phyloP scores from a whole-genome alignment of 92 coral and sea anemone species.

The Pocillopora grandis region DNA sequence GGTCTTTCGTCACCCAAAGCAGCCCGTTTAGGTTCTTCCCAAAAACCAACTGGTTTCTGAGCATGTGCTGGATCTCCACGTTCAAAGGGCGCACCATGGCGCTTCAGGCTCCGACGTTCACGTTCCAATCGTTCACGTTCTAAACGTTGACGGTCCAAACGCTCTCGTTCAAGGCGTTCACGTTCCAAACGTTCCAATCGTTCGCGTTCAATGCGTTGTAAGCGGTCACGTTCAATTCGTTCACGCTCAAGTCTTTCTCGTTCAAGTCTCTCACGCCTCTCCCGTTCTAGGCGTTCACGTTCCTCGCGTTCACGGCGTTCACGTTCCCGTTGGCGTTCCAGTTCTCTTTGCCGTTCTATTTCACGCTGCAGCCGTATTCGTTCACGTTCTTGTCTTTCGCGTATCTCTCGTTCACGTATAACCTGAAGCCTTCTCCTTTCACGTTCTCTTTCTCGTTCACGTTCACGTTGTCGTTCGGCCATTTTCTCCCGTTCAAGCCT shows the following conservation, averaged over 20 bases:
- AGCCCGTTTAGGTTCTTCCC: slow-evolving; percentile 96
- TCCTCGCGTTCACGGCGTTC: slow-evolving; percentile 76
- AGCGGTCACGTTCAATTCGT: slow-evolving; percentile 89
- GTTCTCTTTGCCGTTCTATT: slow-evolving; percentile 83
- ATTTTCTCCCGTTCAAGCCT: slow-evolving; percentile 93
- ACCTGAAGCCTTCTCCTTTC: slow-evolving; percentile 86
- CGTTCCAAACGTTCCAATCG: slow-evolving; percentile 87
- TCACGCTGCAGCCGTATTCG: slow-evolving; percentile 88
- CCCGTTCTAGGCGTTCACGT: slow-evolving; percentile 92
- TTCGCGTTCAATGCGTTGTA: slow-evolving; percentile 93
- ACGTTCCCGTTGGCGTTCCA: slow-evolving; percentile 86
- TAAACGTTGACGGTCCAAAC: slow-evolving; percentile 86
- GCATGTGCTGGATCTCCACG: slow-evolving; percentile 65
- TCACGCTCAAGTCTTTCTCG: slow-evolving; percentile 88
- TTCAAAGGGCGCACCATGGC: slow-evolving; percentile 79
- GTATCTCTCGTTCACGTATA: slow-evolving; percentile 87
- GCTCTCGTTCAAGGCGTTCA: slow-evolving; percentile 79
- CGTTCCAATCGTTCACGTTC: slow-evolving; percentile 87
- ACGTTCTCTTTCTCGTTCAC: slow-evolving; percentile 90
- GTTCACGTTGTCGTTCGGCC: slow-evolving; percentile 87
- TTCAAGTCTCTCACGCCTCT: slow-evolving; percentile 93
- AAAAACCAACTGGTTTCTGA: slow-evolving; percentile 83
- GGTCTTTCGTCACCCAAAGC: slow-evolving; percentile 72
- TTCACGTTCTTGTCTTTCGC: slow-evolving; percentile 95
- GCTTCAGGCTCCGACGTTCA: slow-evolving; percentile 88